Percentiles rank a stretch among this genome's conserved stretches.
phyloP scores from a whole-genome alignment of 2,797 vertebrate species.

The Sebastes taczanowskii region DNA sequence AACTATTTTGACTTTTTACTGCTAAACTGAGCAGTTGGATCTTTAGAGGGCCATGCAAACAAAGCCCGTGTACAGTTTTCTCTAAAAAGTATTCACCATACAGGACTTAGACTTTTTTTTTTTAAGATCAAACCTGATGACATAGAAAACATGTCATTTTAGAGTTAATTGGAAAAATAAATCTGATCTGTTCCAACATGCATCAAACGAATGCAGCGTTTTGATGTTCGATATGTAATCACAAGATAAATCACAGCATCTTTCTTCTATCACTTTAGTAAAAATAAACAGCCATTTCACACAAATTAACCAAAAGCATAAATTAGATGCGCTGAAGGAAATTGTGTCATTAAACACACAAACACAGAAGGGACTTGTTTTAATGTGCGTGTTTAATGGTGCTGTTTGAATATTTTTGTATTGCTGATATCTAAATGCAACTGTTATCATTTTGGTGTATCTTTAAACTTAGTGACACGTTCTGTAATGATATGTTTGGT shows the following conservation, averaged over 20 bases:
- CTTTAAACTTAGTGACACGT: not conserved
- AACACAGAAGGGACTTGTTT: not conserved
- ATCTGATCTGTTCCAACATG: not conserved
- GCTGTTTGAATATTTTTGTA: constrained; percentile 9
- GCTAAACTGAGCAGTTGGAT: not conserved
- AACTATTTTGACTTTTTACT: not conserved
- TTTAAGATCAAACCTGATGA: not conserved
- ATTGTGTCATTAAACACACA: not conserved
- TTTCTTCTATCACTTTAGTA: not conserved
- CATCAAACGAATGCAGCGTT: not conserved
- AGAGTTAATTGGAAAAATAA: not conserved
- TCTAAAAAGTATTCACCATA: not conserved
- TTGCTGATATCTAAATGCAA: not conserved
- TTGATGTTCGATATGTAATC: not conserved
- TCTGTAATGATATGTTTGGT: not conserved
- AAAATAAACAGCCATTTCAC: not conserved
- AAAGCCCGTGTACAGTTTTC: not conserved
- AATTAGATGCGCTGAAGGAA: not conserved
- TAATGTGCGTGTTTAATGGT: constrained; percentile 1
- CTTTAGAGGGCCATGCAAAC: not conserved
- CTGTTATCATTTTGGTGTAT: not conserved
- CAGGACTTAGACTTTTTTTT: not conserved
- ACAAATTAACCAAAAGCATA: not conserved
- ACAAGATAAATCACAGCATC: not conserved
- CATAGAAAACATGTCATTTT: not conserved